phyloP scores from a whole-genome alignment of 2,797 vertebrate species.

The Bufotes viridis region DNA sequence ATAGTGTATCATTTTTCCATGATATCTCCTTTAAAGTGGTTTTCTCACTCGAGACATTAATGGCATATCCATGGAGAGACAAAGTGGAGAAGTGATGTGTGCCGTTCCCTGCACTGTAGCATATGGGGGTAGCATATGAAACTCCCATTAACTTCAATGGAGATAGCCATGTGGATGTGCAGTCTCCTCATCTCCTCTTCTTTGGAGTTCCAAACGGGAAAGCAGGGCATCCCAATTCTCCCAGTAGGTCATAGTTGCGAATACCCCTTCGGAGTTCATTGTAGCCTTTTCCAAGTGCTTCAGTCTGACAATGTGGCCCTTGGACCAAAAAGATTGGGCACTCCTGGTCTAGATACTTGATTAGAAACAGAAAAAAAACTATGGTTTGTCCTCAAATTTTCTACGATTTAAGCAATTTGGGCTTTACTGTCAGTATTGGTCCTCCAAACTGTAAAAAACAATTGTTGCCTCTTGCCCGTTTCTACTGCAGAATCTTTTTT shows the following conservation, averaged over 20 bases:
- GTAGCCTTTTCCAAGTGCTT: not conserved
- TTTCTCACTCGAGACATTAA: too few relatives aligned
- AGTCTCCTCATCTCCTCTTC: too few relatives aligned
- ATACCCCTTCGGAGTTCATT: not conserved
- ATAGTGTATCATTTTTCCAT: too few relatives aligned
- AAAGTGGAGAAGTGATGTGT: too few relatives aligned
- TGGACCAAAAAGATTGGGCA: not conserved
- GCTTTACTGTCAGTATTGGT: not conserved
- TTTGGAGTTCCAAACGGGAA: too few relatives aligned
- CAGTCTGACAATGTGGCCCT: not conserved
- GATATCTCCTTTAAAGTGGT: too few relatives aligned
- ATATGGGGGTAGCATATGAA: too few relatives aligned
- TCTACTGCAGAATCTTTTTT: conserved; percentile 9
- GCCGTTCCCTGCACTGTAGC: too few relatives aligned
- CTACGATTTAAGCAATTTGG: not conserved
- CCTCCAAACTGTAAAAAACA: not conserved
- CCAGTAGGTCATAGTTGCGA: not conserved
- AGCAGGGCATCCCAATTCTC: not conserved
- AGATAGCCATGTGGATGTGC: too few relatives aligned
- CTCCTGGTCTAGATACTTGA: not conserved
- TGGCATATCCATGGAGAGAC: too few relatives aligned
- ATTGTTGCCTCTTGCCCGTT: not conserved
- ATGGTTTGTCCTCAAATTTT: not conserved
- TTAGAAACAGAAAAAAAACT: not conserved
- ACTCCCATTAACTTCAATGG: too few relatives aligned